Evolutionary conservation across 1,140 invertebrate genomes (phyloP), one percentile per base, ranked within the genome.

Genomic region (Lepidurus arcticus): DNA sequence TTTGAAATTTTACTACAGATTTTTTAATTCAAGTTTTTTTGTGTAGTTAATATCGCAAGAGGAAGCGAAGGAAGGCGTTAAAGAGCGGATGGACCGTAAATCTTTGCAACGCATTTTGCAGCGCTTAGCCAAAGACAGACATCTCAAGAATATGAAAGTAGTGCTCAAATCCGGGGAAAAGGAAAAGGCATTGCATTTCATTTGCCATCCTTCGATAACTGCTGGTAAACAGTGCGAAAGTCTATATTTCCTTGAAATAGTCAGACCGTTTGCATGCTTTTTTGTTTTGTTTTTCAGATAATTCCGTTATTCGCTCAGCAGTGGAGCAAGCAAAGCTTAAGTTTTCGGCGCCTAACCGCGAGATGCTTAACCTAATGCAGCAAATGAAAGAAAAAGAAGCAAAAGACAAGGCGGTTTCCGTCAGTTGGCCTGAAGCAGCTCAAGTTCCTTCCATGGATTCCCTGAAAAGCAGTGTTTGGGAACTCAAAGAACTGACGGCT

Each of bases 261-360:
- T 7, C 0, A 65, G 21, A 13, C 45, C 9, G 16, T 65, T 7
- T 7, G 47, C 6, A n/a, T 16, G 45, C n/a, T 21, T 65, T 21
- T 65, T 13, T 21, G 7, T 80, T 75, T 73, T 73, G 21, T 26
- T 80, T 75, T 73, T 53, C 34, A 75, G 84, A 88, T 77, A 85
- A 90, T 84, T 82, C 86, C 6, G 81, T 88, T 1, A 86, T 92
- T 74, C 85, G 87, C 77, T 88, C 88, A 9, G 86, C 86, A 7
- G 85, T 91, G 73, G 88, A 91, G 80, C 88, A 90, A 80, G 86
- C 88, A 0, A 90, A 90, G 83, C 84, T 90, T 73, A 90, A 89
- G 82, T 88, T 89, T 81, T 88, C 88, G 80, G 82, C 87, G 8
- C 78, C 80, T 13, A 76, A 42, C 3, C 79, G 75, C 73, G 80